These are phyloP conservation scores for Folsomia manolachei DNA, from an alignment of 2,888 invertebrate species.

Conservation along the genomic window DNA sequence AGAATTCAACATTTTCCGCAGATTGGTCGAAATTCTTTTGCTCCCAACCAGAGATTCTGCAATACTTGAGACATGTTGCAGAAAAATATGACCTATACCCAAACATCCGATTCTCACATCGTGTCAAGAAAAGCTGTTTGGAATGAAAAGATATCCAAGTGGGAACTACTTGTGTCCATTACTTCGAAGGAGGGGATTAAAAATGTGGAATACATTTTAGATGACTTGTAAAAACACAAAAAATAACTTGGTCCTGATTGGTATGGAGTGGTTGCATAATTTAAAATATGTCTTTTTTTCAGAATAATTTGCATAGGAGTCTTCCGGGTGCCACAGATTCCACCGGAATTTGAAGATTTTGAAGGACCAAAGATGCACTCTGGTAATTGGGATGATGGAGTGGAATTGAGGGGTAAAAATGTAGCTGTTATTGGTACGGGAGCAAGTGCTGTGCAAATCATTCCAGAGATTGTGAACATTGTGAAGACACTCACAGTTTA, in stretches of 20 bases:
- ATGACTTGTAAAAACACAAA: neutral
- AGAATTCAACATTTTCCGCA: conserved; percentile 18
- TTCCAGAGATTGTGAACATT: conserved; percentile 36
- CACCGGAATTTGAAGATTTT: conserved; percentile 29
- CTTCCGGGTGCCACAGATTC: conserved; percentile 30
- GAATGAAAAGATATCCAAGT: conserved; percentile 33
- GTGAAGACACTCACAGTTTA: conserved; percentile 38
- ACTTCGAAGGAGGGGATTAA: neutral
- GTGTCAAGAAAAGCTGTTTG: conserved; percentile 21
- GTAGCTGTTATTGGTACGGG: conserved; percentile 43
- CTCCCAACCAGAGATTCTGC: conserved; percentile 35
- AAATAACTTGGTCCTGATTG: neutral
- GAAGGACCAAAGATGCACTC: conserved; percentile 35
- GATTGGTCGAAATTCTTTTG: conserved; percentile 41
- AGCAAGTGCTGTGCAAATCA: conserved; percentile 43
- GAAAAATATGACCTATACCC: conserved; percentile 40
- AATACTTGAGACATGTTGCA: conserved; percentile 35
- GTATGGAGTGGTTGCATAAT: too few relatives aligned
- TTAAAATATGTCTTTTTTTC: neutral
- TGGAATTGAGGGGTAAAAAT: conserved; percentile 30
- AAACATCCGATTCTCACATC: conserved; percentile 31
- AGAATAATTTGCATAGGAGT: conserved; percentile 33
- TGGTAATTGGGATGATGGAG: conserved; percentile 34
- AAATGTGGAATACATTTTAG: neutral
- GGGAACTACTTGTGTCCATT: conserved; percentile 19